A percentile compares a stretch with the other conserved stretches of the same genome.
Evolutionary conservation across 1,140 invertebrate genomes (phyloP).

Genomic region (Argopecten irradians): DNA sequence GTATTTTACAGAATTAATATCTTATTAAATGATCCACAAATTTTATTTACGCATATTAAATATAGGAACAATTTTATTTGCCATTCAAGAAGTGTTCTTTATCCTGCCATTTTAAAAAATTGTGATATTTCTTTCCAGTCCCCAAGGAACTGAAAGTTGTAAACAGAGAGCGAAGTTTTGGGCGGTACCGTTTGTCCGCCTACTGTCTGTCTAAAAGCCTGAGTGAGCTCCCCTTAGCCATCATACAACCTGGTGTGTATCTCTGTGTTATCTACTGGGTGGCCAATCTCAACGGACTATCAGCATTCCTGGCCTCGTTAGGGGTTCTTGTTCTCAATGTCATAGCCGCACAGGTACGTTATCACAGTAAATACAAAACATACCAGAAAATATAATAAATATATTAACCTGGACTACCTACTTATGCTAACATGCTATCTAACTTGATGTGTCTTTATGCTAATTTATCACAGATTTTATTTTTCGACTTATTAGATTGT

Average conservation of each 20-base stretch:
- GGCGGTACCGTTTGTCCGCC: conserved; percentile 48
- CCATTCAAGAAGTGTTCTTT: too few species aligned
- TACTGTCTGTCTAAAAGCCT: conserved; percentile 58
- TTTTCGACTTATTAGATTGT: too few species aligned
- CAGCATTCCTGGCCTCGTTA: conserved; percentile 49
- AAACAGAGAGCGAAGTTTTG: conserved; percentile 46
- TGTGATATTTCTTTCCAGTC: conserved; percentile 49
- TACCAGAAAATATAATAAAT: too few species aligned
- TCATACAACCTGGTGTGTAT: conserved; percentile 52
- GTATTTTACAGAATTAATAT: too few species aligned
- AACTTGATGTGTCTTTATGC: too few species aligned
- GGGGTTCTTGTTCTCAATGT: conserved; percentile 55
- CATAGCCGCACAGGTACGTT: conserved; percentile 54
- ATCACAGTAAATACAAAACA: neutral
- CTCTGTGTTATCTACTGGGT: conserved; percentile 62
- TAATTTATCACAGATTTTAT: too few species aligned
- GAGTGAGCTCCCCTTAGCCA: conserved; percentile 55
- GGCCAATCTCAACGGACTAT: conserved; percentile 54
- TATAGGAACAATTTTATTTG: too few species aligned
- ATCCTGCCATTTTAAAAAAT: too few species aligned
- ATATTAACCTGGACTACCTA: too few species aligned
- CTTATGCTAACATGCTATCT: too few species aligned
- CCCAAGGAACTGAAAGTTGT: conserved; percentile 59
- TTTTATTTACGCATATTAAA: too few species aligned
- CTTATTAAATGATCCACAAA: too few species aligned